A percentile compares a stretch with the other conserved stretches of the same genome.
These are phyloP conservation scores for Anthophora plumipes DNA, from an alignment of 2,888 invertebrate species.

Conservation along the genomic window DNA sequence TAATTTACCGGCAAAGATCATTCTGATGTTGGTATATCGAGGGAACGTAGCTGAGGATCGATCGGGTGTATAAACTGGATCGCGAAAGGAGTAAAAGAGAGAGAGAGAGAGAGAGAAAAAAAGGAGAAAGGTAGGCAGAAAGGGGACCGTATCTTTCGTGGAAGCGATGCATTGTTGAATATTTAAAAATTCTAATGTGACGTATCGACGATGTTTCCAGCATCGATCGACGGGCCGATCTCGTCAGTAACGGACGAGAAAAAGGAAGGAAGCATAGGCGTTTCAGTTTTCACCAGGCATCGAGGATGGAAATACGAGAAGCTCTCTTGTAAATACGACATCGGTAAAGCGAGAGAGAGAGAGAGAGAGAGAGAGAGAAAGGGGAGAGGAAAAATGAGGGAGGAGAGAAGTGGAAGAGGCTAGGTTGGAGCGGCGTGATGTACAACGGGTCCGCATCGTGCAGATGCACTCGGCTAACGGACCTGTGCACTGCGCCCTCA, in stretches of 20 bases:
- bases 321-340: conserved; percentile 48
- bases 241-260: conserved; percentile 1
- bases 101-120: too few relatives aligned
- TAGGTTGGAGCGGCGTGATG: conserved; percentile 50
- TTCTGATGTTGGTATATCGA: conserved; percentile 59
- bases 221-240: conserved; percentile 52
- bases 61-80: conserved; percentile 2
- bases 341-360: neutral
- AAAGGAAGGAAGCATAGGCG: conserved; percentile 39
- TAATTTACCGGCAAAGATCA: conserved; percentile 60
- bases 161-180: conserved; percentile 63
- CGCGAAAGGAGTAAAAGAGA: neutral
- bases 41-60: conserved; percentile 28
- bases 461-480: conserved; percentile 59
- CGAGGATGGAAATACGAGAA: conserved; percentile 65
- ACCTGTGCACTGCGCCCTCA: conserved; percentile 53
- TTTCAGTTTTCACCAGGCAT: conserved; percentile 64
- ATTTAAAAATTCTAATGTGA: conserved; percentile 71
- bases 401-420: conserved; percentile 14
- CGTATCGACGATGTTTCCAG: conserved; percentile 55
- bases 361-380: neutral
- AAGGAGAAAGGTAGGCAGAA: neutral
- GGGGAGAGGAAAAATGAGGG: neutral
- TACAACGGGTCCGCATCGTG: conserved; percentile 26
- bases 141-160: conserved; percentile 38